Percentiles rank a stretch among this genome's conserved stretches.
phyloP scores from a whole-genome alignment of 2,888 invertebrate genomes.

The Chesias legatella region DNA sequence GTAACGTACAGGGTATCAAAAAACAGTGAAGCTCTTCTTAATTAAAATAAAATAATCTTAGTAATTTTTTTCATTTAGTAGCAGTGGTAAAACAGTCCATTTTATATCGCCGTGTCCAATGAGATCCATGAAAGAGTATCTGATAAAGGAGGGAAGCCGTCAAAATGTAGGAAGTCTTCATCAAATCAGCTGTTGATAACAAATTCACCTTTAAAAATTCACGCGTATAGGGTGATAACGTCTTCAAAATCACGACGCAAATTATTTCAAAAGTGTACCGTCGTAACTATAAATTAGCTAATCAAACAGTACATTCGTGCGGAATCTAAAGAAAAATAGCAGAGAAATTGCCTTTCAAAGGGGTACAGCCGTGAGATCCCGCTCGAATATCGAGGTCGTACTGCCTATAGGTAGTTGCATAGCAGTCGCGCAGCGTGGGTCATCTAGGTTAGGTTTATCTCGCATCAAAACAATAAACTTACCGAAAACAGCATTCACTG shows the following conservation, averaged over 20 bases:
- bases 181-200: constrained; percentile 11
- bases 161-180: neutral
- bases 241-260: constrained; percentile 15
- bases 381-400: constrained; percentile 60
- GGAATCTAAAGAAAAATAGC: constrained; percentile 47
- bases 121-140: too few relatives aligned
- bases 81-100: too few relatives aligned
- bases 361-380: constrained; percentile 46
- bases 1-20: too few relatives aligned
- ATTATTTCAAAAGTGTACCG: constrained; percentile 20
- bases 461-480: constrained; percentile 59
- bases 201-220: constrained; percentile 27
- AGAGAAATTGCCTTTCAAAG: constrained; percentile 57
- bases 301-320: constrained; percentile 47
- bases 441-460: constrained; percentile 52
- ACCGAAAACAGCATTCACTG: constrained; percentile 65
- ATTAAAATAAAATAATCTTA: too few relatives aligned
- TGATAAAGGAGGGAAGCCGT: too few relatives aligned
- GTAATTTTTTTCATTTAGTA: too few relatives aligned
- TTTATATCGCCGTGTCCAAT: too few relatives aligned
- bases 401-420: constrained; percentile 29
- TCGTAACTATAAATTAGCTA: constrained; percentile 41
- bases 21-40: too few relatives aligned
- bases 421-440: constrained; percentile 48
- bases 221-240: constrained; percentile 35